A percentile compares a stretch with the other conserved stretches of the same genome.
These are phyloP conservation scores for Chaetophractus vellerosus DNA, from an alignment of 2,797 vertebrate species.

Conservation along the genomic window DNA sequence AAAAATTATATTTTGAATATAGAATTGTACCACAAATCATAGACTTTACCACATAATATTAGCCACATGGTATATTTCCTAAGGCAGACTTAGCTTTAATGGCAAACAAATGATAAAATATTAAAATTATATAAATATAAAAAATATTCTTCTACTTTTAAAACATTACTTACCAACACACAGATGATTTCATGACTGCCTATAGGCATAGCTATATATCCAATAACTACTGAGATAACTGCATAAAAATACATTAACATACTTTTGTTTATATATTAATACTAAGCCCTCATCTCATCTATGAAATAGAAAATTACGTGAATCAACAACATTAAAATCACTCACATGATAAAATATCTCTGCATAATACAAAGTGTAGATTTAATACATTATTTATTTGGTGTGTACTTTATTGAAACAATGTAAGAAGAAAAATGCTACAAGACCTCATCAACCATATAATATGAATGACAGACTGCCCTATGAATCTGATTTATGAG, in stretches of 20 bases:
- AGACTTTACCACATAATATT: background rate
- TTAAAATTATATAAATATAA: background rate
- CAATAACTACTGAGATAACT: conserved; percentile 30
- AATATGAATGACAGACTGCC: conserved; percentile 63
- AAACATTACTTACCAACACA: background rate
- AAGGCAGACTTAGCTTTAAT: background rate
- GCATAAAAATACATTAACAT: conserved; percentile 34
- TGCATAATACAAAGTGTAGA: background rate
- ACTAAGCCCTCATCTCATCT: conserved; percentile 37
- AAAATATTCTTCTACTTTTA: background rate
- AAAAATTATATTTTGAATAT: conserved; percentile 16
- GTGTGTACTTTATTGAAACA: conserved; percentile 54
- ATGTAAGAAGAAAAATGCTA: conserved; percentile 36
- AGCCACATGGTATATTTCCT: background rate
- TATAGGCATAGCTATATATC: background rate
- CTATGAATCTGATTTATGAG: conserved; percentile 72
- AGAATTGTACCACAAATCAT: background rate
- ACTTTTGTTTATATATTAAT: conserved; percentile 41
- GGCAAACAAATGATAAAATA: background rate
- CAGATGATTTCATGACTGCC: background rate
- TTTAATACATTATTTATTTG: conserved; percentile 65
- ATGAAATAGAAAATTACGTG: conserved; percentile 48
- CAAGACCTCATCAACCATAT: background rate
- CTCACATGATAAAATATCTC: conserved; percentile 47
- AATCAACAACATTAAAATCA: conserved; percentile 20